Evolutionary conservation across 2,113 vertebrate species (phyloP).

Genomic region (Hoplias malabaricus): DNA sequence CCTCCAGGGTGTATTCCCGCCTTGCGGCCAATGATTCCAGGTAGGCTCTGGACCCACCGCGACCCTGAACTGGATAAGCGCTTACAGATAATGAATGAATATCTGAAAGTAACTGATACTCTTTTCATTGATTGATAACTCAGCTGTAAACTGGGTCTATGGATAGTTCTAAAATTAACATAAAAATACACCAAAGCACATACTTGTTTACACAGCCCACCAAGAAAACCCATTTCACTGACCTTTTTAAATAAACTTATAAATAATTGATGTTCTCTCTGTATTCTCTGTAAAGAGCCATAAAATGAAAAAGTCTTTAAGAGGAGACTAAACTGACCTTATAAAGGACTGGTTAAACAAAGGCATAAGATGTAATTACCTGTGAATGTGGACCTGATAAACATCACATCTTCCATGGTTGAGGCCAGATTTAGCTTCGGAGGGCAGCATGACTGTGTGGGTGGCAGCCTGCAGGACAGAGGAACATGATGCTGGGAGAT

Average conservation of each 20-base stretch:
- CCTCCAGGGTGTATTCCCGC: too few relatives aligned
- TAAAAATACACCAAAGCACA: neutral
- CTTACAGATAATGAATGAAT: too few relatives aligned
- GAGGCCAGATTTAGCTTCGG: neutral
- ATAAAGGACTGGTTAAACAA: neutral
- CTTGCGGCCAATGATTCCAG: too few relatives aligned
- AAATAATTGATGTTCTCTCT: neutral
- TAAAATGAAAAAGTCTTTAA: neutral
- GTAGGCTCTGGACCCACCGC: too few relatives aligned
- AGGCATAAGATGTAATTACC: neutral
- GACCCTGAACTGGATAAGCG: too few relatives aligned
- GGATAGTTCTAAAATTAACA: too few relatives aligned
- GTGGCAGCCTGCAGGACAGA: neutral
- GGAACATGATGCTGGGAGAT: constrained; percentile 17
- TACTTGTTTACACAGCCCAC: neutral
- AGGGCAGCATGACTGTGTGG: constrained; percentile 24
- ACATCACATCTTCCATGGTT: constrained; percentile 7
- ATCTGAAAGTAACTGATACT: too few relatives aligned
- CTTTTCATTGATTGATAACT: too few relatives aligned
- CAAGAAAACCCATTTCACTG: neutral
- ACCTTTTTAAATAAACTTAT: neutral
- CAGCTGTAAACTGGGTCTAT: too few relatives aligned
- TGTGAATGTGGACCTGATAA: neutral
- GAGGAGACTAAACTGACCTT: neutral
- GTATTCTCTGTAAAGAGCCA: neutral